phyloP scores from a whole-genome alignment of 2,888 invertebrate species.

The Lucinisca nassula region DNA sequence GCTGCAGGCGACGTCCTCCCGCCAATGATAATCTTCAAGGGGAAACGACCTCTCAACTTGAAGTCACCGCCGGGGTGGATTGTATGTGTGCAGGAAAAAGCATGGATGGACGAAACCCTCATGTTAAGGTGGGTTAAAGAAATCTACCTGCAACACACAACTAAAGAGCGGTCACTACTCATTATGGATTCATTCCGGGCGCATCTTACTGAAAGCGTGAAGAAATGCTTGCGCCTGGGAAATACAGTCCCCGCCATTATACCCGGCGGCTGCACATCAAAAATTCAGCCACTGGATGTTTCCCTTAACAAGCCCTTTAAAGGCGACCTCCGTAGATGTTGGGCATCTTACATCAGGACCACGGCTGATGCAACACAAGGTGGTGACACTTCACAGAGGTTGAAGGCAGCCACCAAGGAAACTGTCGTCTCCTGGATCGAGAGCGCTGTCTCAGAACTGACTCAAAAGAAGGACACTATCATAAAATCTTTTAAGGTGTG shows the following conservation, averaged over 20 bases:
- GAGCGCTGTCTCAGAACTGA: no score
- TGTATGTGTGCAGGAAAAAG: slow-evolving; percentile 16
- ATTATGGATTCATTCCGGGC: slow-evolving; percentile 45
- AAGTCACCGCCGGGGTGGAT: not conserved
- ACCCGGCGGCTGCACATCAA: slow-evolving; percentile 42
- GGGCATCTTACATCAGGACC: no score
- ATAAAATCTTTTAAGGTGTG: no score
- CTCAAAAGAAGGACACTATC: no score
- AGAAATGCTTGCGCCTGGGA: not conserved
- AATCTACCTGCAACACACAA: not conserved
- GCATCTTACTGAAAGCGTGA: slow-evolving; percentile 28
- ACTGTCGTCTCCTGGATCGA: no score
- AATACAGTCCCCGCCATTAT: slow-evolving; percentile 1
- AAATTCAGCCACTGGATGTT: slow-evolving; percentile 27
- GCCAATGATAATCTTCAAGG: slow-evolving; percentile 21
- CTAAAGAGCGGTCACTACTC: slow-evolving; percentile 1
- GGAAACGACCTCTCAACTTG: not conserved
- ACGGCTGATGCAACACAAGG: no score
- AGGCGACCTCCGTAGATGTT: not conserved
- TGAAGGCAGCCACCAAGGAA: no score
- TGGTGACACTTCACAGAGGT: no score
- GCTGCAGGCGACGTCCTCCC: slow-evolving; percentile 8
- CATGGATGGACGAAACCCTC: slow-evolving; percentile 2
- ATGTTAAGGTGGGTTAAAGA: slow-evolving; percentile 14
- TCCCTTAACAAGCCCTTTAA: slow-evolving; percentile 49